These are phyloP conservation scores for Microcebus tavaratra DNA, from an alignment of 2,113 vertebrate genomes.

Conservation along the genomic window DNA sequence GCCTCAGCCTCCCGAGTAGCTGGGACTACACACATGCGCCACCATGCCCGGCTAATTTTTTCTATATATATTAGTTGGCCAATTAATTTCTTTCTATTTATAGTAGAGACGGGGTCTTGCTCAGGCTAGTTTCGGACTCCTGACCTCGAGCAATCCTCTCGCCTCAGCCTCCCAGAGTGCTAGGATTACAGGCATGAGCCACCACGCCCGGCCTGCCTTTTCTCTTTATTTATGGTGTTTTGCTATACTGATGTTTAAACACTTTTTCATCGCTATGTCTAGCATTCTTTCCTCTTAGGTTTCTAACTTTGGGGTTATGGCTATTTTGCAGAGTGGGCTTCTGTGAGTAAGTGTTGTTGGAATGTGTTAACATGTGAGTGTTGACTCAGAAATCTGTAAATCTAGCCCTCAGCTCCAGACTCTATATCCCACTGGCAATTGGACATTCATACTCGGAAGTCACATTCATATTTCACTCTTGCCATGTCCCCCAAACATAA, in stretches of 20 bases:
- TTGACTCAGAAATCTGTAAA: not conserved
- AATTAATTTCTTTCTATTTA: too few relatives aligned
- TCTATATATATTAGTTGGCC: too few relatives aligned
- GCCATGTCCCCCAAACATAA: too few relatives aligned
- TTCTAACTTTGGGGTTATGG: not conserved
- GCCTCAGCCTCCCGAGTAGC: too few relatives aligned
- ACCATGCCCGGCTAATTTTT: too few relatives aligned
- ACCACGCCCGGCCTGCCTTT: not conserved
- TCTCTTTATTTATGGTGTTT: not conserved
- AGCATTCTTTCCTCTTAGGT: not conserved
- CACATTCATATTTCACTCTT: not conserved
- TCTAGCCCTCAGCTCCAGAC: not conserved
- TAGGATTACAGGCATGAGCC: too few relatives aligned
- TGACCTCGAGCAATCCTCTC: too few relatives aligned
- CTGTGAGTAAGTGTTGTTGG: not conserved
- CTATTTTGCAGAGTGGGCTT: not conserved
- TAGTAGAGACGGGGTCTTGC: too few relatives aligned
- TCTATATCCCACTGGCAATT: not conserved
- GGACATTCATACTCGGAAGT: not conserved
- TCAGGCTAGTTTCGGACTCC: too few relatives aligned
- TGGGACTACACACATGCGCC: too few relatives aligned
- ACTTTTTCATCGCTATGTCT: not conserved
- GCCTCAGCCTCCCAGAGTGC: too few relatives aligned
- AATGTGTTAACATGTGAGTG: not conserved
- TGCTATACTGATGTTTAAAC: not conserved